phyloP scores from a whole-genome alignment of 64 coral and sea anemone species.

The Montipora capricornis region DNA sequence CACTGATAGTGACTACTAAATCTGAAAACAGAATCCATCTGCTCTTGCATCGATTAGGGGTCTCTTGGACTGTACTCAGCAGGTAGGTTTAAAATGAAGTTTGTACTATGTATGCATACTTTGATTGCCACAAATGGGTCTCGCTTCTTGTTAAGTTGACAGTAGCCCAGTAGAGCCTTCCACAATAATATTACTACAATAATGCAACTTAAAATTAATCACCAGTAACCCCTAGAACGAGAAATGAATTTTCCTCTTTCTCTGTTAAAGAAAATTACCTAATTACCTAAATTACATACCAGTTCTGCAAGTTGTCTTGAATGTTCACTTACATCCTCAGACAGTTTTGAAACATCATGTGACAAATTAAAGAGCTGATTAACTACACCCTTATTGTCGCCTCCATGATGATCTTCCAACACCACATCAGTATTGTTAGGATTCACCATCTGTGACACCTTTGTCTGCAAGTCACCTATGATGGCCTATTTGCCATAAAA shows the following conservation, averaged over 20 bases:
- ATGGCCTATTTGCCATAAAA: background rate
- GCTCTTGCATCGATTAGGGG: too few species aligned
- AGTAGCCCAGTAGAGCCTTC: too few species aligned
- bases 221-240: too few species aligned
- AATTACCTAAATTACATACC: background rate
- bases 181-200: too few species aligned
- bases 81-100: too few species aligned
- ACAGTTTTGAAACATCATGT: background rate
- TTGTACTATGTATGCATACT: too few species aligned
- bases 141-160: too few species aligned
- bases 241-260: background rate
- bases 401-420: background rate
- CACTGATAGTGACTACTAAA: too few species aligned
- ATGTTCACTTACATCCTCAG: conserved; percentile 8
- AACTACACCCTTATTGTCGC: background rate
- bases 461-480: conserved; percentile 20
- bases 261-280: background rate
- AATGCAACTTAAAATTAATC: too few species aligned
- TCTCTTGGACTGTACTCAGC: too few species aligned
- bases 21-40: too few species aligned
- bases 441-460: background rate
- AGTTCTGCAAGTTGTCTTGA: conserved; percentile 18
- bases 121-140: too few species aligned
- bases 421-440: background rate
- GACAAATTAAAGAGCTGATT: conserved; percentile 20